Conservation (phyloP, 2,113 vertebrate genomes). For the Labeo catla region DNA sequence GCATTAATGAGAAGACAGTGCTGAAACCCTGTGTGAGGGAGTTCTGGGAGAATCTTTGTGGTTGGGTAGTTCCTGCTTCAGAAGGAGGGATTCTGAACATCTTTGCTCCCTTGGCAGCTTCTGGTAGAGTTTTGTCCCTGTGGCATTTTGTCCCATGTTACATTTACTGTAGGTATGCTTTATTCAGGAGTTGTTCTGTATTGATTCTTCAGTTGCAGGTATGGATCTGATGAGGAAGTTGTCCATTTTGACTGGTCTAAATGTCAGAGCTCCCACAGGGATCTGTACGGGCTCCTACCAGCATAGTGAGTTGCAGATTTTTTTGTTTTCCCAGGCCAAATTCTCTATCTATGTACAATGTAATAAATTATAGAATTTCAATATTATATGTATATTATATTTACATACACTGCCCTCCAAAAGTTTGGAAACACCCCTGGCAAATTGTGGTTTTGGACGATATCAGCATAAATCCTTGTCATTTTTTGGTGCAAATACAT, state of each 20-base stretch:
- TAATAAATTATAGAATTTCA: too few species aligned
- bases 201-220: constrained; percentile 73
- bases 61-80: constrained; percentile 68
- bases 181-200: not conserved
- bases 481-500: too few species aligned
- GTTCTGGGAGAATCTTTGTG: constrained; percentile 85
- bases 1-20: constrained; percentile 74
- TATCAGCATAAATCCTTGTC: too few species aligned
- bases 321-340: too few species aligned
- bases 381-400: too few species aligned
- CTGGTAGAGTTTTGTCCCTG: constrained; percentile 70
- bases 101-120: constrained; percentile 83
- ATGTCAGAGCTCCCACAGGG: constrained; percentile 76
- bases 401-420: too few species aligned
- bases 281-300: constrained; percentile 83
- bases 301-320: constrained; percentile 77
- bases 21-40: constrained; percentile 74
- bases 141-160: not conserved
- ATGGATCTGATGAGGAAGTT: constrained; percentile 76
- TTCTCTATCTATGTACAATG: too few species aligned
- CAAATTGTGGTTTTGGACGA: too few species aligned
- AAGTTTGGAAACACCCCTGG: too few species aligned
- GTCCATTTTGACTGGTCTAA: constrained; percentile 78
- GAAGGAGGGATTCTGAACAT: constrained; percentile 81
- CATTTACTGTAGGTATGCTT: not conserved